Evolutionary conservation across 2,888 invertebrate genomes (phyloP).

Genomic region (Nemotelus nigrinus): DNA sequence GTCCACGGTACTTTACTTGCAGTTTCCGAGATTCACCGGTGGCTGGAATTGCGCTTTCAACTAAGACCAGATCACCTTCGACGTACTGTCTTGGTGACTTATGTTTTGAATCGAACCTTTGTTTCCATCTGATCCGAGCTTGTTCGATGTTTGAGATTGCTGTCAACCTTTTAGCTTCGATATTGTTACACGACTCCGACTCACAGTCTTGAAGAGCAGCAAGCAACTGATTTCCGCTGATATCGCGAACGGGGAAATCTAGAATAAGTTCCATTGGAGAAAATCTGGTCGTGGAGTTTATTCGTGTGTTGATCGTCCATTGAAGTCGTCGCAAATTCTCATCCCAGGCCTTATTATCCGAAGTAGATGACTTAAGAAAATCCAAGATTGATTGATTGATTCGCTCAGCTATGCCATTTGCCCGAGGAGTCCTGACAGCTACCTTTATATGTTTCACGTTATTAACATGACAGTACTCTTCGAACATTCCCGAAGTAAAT

Average conservation of each 20-base stretch:
- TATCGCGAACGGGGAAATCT: too few species aligned
- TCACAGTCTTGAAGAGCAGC: too few species aligned
- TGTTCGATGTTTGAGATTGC: too few species aligned
- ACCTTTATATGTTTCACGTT: not conserved
- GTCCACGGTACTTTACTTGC: not conserved
- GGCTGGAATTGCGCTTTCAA: not conserved
- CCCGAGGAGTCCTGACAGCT: not conserved
- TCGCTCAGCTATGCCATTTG: not conserved
- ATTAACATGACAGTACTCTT: not conserved
- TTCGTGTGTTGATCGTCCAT: too few species aligned
- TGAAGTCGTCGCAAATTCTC: too few species aligned
- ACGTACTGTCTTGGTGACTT: not conserved
- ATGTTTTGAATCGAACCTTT: not conserved
- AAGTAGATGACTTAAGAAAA: too few species aligned
- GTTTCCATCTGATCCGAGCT: not conserved
- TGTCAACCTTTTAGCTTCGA: too few species aligned
- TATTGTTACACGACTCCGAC: too few species aligned
- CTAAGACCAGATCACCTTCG: not conserved
- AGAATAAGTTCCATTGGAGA: too few species aligned
- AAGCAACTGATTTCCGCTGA: too few species aligned
- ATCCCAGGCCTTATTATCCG: too few species aligned
- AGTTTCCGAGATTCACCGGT: not conserved
- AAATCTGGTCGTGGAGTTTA: too few species aligned
- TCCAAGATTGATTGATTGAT: not conserved
- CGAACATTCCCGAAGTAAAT: constrained; percentile 14